Conservation (phyloP, 1,140 invertebrate genomes). For the Gerris buenoi region DNA sequence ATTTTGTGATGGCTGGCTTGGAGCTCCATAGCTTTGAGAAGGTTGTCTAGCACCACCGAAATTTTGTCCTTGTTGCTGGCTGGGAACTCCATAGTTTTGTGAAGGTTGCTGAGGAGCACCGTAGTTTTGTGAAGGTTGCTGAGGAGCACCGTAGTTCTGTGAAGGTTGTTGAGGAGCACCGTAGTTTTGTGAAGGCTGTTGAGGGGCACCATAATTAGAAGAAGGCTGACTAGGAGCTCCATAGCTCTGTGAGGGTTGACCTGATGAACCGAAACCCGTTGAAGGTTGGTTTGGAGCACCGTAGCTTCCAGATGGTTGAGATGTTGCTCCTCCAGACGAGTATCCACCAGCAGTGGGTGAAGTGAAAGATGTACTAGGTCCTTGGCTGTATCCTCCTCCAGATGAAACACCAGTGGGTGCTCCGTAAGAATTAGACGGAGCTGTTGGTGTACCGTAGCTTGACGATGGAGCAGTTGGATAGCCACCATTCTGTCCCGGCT, state of each 20-base stretch:
- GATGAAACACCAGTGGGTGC: background rate
- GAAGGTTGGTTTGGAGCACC: slow-evolving; percentile 4
- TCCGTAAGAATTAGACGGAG: background rate
- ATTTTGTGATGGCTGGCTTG: slow-evolving; percentile 5
- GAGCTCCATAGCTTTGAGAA: slow-evolving; percentile 7
- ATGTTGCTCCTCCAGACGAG: background rate
- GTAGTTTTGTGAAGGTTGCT: slow-evolving; percentile 6
- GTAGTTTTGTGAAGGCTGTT: slow-evolving; percentile 10
- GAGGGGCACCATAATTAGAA: slow-evolving; percentile 10
- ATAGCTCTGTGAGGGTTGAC: slow-evolving; percentile 10
- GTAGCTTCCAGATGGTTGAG: background rate
- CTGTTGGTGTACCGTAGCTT: background rate
- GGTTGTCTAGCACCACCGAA: slow-evolving; percentile 14
- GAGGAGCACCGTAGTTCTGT: slow-evolving; percentile 15
- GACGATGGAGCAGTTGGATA: background rate
- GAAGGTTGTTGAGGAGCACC: slow-evolving; percentile 6
- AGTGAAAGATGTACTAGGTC: background rate
- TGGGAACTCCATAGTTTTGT: slow-evolving; percentile 9
- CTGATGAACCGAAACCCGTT: background rate
- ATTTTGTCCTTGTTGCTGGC: slow-evolving; percentile 4
- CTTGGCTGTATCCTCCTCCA: background rate
- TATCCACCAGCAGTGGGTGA: background rate
- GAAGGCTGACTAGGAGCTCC: slow-evolving; percentile 14
- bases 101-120: slow-evolving; percentile 7
- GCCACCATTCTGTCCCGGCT: background rate